Base-by-base conservation (phyloP, 2,797 vertebrate species). In the Rhynchonycteris naso region DNA sequence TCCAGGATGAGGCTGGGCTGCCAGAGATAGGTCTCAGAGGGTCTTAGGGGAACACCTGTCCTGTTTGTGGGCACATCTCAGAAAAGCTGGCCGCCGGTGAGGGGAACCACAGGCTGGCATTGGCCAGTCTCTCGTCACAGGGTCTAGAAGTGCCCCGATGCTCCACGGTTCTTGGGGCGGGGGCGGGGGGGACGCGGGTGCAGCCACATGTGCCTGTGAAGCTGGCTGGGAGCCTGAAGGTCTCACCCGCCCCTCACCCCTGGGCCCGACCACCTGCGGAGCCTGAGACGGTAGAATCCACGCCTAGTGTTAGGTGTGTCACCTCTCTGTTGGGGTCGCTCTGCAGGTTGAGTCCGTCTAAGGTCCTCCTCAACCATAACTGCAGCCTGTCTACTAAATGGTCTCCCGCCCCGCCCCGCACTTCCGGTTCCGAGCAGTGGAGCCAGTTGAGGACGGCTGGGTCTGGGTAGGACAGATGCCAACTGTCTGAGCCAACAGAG, bases 241-340 rank as follows among this genome's bases (percentile, higher is more conserved):
- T 28, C 50, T 12, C 19, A 35, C 59, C 71, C 0, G 2, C 33
- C 16, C 38, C 43, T 2, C 10, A 4, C 19, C 38, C 56, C 30
- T 7, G 1, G 4, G 43, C 65, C 47, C 8, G 0, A 4, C 35
- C 9, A 2, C n/a, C 79, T 5, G 4, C 5, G 22, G 72, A 56
- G 35, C 11, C 28, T 2, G 22, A 12, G 22, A 61, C n/a, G 19
- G 19, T 6, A 47, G 76, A 81, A 43, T 19, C 33, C 21, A 19
- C 43, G 59, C 68, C 6, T 4, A 12, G 50, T 69, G 61, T 76
- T 30, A 11, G 59, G 16, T 33, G 11, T 24, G 30, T 33, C 24
- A 18, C 6, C n/a, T 43, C 52, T 35, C 22, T 58, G 33, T 50
- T 3, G 24, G 47, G 54, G 30, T n/a, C 30, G 24, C 61, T 22